Percentiles rank a stretch among this genome's conserved stretches.
phyloP scores from a whole-genome alignment of 2,888 invertebrate genomes.

The Sinelater perroti region DNA sequence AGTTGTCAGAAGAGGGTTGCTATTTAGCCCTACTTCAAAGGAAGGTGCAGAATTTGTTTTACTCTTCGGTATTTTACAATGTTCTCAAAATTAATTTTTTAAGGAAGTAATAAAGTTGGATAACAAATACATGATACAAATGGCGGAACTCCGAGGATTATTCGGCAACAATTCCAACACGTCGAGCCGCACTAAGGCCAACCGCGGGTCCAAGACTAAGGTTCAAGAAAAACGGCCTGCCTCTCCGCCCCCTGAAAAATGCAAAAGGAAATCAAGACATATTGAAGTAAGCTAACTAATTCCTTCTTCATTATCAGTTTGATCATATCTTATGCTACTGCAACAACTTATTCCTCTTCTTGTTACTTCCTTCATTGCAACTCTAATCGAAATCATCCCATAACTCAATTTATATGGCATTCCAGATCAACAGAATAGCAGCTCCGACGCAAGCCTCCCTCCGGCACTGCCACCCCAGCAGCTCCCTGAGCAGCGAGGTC shows the following conservation, averaged over 20 bases:
- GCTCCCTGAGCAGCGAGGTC: slow-evolving; percentile 50
- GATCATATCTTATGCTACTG: background rate
- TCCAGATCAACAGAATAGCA: slow-evolving; percentile 70
- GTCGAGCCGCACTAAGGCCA: slow-evolving; percentile 59
- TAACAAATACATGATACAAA: slow-evolving; percentile 84
- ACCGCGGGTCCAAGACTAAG: slow-evolving; percentile 55
- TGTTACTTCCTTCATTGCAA: background rate
- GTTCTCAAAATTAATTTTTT: background rate
- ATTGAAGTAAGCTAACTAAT: slow-evolving; percentile 54
- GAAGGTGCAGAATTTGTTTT: slow-evolving; percentile 61
- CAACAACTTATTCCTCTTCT: background rate
- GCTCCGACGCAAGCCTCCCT: slow-evolving; percentile 75
- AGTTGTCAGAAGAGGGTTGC: slow-evolving; percentile 67
- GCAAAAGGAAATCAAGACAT: slow-evolving; percentile 49
- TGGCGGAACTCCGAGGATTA: slow-evolving; percentile 81
- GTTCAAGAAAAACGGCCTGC: slow-evolving; percentile 51
- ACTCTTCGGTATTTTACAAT: background rate
- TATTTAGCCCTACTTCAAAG: slow-evolving; percentile 73
- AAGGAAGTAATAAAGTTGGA: slow-evolving; percentile 79
- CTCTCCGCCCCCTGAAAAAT: slow-evolving; percentile 43
- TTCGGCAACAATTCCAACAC: slow-evolving; percentile 64
- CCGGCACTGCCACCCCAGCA: slow-evolving; percentile 60
- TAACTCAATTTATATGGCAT: slow-evolving; percentile 25
- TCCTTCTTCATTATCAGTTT: background rate
- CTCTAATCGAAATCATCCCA: background rate